Base-by-base conservation (phyloP, 2,888 invertebrate genomes). In the Microplitis manilae region DNA sequence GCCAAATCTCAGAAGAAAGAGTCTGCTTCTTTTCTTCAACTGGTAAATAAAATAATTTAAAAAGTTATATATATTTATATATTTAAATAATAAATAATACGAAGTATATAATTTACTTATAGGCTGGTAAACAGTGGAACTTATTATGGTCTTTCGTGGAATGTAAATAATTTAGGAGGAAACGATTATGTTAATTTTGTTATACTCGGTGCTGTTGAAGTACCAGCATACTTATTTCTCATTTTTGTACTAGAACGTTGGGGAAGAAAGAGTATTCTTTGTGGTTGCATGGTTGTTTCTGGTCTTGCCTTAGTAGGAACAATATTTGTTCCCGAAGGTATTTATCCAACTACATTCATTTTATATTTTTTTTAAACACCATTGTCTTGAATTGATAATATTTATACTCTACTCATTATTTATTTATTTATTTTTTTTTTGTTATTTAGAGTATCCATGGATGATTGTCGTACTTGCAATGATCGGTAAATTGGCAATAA, bases 101-200 rank as follows among this genome's bases (percentile, higher is more conserved):
- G 39, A 69, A 64, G 74, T 64, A 67, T 68, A 65, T 68, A 72
- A 73, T 64, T 69, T 64, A 70, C 59, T 68, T 70, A 73, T 83
- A 93, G 93, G 93, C 93, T 95, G 87, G 95, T 94, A 17, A 94
- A 94, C 85, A 94, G 94, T 83, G 94, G 94, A 77, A 94, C 94
- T 7, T 96, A 95, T 88, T 95, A 95, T 85, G 95, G 95, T 0
- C 90, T 96, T 6, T 95, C 95, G 0, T 94, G 95, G 93, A 94
- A 94, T 86, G 94, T 94, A 4, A 93, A 93, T 70, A 93, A 92
- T 85, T 91, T 95, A 73, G 94, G 94, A 6, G 94, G 94, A 40
- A 94, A 95, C 87, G 93, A 93, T 75, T 93, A 94, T 83, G 83
- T 95, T n/a, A 95, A 95, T 88, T 95, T 95, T 86, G 91, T 94